phyloP scores from a whole-genome alignment of 2,888 invertebrate genomes.

The Eristalis tenax region DNA sequence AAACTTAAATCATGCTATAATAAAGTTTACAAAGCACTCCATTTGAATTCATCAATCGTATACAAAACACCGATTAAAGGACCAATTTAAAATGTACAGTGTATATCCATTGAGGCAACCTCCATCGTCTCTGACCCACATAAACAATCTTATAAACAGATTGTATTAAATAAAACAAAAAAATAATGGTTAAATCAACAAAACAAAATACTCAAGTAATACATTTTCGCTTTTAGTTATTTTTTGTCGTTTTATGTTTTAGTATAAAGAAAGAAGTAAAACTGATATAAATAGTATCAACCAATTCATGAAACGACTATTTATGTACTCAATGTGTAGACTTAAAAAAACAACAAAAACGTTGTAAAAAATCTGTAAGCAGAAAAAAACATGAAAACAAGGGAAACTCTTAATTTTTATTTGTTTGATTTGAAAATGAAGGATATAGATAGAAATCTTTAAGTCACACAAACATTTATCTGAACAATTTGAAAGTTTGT shows the following conservation, averaged over 20 bases:
- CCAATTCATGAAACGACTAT: not conserved
- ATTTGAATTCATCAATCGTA: conserved; percentile 50
- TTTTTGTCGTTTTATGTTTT: not conserved
- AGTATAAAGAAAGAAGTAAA: not conserved
- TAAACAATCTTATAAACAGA: not conserved
- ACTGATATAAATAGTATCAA: not conserved
- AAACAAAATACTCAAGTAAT: conserved; percentile 16
- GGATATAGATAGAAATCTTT: not conserved
- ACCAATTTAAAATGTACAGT: not conserved
- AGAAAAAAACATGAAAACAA: conserved; percentile 41
- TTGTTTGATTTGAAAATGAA: not conserved
- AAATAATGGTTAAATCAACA: not conserved
- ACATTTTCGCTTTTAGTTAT: not conserved
- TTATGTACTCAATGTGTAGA: conserved; percentile 26
- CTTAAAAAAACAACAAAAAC: conserved; percentile 71
- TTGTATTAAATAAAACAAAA: not conserved
- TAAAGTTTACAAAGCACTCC: conserved; percentile 64
- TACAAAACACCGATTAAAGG: not conserved
- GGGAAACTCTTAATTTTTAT: not conserved
- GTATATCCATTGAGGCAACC: conserved; percentile 2
- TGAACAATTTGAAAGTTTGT: conserved; percentile 2
- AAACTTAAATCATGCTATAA: conserved; percentile 39
- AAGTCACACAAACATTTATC: not conserved
- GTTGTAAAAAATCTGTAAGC: conserved; percentile 75
- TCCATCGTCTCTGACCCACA: not conserved